phyloP scores from a whole-genome alignment of 2,888 invertebrate genomes.

The Cheilosia urbana region DNA sequence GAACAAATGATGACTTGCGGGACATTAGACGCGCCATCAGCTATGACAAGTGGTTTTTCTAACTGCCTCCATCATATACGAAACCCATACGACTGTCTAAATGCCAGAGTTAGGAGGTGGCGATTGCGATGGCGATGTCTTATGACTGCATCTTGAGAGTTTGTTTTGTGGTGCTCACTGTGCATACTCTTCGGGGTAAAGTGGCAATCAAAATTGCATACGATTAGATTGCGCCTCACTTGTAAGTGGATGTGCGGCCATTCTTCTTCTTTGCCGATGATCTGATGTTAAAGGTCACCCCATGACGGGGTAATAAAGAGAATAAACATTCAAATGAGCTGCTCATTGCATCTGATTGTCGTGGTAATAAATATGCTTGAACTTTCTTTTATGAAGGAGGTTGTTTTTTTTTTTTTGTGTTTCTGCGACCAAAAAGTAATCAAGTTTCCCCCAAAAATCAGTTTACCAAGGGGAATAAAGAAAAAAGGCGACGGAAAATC shows the following conservation, averaged over 20 bases:
- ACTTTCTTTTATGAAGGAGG: constrained; percentile 44
- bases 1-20: constrained; percentile 26
- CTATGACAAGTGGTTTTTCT: constrained; percentile 22
- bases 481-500: constrained; percentile 31
- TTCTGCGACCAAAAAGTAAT: constrained; percentile 31
- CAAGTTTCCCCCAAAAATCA: constrained; percentile 66
- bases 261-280: background rate
- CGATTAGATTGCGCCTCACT: constrained; percentile 19
- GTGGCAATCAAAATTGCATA: constrained; percentile 20
- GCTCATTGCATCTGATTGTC: constrained; percentile 4
- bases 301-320: constrained; percentile 27
- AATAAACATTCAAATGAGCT: constrained; percentile 38
- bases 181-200: constrained; percentile 10
- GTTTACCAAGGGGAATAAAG: background rate
- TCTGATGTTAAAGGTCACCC: constrained; percentile 35
- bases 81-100: background rate
- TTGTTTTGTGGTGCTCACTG: background rate
- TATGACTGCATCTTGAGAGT: background rate
- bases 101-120: constrained; percentile 38
- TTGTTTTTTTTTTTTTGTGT: background rate
- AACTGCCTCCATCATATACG: constrained; percentile 25
- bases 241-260: constrained; percentile 18
- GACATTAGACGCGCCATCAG: constrained; percentile 53
- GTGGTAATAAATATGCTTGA: constrained; percentile 31
- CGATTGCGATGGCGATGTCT: background rate